Evolutionary conservation across 1,140 invertebrate species (phyloP), one percentile per base, ranked within the genome.

Genomic region (Zaprionus davidi): DNA sequence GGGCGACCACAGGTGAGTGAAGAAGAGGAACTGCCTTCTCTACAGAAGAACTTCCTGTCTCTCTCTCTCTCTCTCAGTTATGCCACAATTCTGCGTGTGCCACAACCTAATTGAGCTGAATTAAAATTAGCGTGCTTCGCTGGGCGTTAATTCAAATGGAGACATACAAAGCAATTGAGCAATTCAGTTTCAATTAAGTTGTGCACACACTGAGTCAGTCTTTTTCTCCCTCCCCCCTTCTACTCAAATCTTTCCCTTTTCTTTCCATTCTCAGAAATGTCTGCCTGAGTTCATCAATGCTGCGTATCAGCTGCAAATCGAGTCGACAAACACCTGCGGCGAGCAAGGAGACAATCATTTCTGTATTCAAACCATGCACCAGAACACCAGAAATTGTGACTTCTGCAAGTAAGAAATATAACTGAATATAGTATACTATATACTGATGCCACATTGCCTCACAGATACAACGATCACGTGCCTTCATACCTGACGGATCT

Each of bases 261-360:
- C 12, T 13, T 67, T n/a, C 94, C 11, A 17, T 13, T 15, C 36
- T 7, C 26, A 98, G 96, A 95, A 97, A 94, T 99, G 99, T 93
- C 96, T 98, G 78, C 98, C 99, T 0, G 97, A 97, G 70, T 99
- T 99, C 92, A 97, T 98, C 88, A 99, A 99, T 93, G 98, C 98
- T 3, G 99, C 98, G 2, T 99, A 96, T 93, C 96, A 96, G 78
- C 93, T 97, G 5, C 93, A 94, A 49, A 97, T 99, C 87, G 97
- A 99, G 73, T 96, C 97, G 2, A 99, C 98, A 2, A 99, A 99
- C 92, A 99, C 98, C 3, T 99, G 99, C 90, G 99, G 98, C 7
- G 95, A 96, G 59, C 94, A 95, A 53, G 95, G 94, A 1, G 94
- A 95, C 0, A 97, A 95, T 5, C 95, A 96, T 86, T 99, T 96